phyloP scores from a whole-genome alignment of 2,888 invertebrate genomes.

The Lasioglossum oenotherae region DNA sequence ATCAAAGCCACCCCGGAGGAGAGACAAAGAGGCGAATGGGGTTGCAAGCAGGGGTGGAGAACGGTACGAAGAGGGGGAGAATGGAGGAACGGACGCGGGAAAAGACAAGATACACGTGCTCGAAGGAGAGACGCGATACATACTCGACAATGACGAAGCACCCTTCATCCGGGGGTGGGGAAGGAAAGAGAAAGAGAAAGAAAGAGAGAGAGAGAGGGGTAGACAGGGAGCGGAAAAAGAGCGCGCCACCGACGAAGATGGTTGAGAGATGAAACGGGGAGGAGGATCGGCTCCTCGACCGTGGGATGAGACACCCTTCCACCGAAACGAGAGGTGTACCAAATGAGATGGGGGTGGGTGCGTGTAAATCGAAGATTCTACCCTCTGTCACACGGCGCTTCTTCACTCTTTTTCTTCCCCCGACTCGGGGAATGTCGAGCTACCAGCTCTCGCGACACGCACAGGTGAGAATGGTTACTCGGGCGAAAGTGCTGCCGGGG shows the following conservation, averaged over 20 bases:
- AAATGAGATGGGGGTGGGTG: conserved; percentile 45
- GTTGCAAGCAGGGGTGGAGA: neutral
- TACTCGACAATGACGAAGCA: conserved; percentile 76
- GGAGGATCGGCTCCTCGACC: neutral
- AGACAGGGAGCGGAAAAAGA: conserved; percentile 22
- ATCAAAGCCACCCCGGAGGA: neutral
- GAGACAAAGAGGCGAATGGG: conserved; percentile 22
- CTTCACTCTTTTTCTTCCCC: neutral
- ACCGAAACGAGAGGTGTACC: conserved; percentile 26
- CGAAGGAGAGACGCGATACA: conserved; percentile 63
- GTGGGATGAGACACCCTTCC: conserved; percentile 26
- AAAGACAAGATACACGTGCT: conserved; percentile 55
- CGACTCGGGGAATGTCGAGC: neutral
- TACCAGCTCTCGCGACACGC: neutral
- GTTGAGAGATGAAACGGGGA: conserved; percentile 4
- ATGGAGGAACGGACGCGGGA: conserved; percentile 26
- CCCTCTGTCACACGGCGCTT: neutral
- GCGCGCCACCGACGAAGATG: conserved; percentile 7
- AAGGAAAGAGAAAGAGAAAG: conserved; percentile 11
- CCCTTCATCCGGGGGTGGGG: conserved; percentile 55
- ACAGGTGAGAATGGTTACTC: conserved; percentile 5
- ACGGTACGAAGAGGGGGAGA: conserved; percentile 33
- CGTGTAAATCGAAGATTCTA: conserved; percentile 35
- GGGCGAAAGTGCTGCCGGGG: neutral
- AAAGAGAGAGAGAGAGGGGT: neutral